Conservation (phyloP, 2,113 vertebrate genomes). For the Redunca redunca region DNA sequence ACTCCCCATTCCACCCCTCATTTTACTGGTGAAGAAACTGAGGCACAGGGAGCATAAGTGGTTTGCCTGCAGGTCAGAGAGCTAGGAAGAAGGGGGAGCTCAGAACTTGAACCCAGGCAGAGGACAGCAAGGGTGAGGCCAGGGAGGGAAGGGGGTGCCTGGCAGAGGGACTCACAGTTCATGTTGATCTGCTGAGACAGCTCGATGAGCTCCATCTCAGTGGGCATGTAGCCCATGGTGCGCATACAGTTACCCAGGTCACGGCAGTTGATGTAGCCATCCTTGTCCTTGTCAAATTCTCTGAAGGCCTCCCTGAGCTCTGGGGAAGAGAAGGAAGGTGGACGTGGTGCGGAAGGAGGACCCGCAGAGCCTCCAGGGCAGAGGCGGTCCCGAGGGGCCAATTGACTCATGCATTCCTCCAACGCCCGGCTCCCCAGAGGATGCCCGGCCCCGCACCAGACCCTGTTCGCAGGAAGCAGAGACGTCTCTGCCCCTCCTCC, state of each 20-base stretch:
- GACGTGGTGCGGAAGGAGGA: background rate
- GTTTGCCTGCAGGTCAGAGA: background rate
- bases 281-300: conserved; percentile 98
- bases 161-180: conserved; percentile 87
- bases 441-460: background rate
- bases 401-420: no score
- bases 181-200: conserved; percentile 99
- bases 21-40: background rate
- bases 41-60: background rate
- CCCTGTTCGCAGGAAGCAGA: background rate
- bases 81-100: background rate
- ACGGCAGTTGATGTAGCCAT: conserved; percentile 97
- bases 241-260: conserved; percentile 99
- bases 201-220: conserved; percentile 99
- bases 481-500: background rate
- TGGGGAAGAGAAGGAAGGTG: conserved; percentile 65
- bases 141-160: background rate
- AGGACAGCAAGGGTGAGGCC: rapidly evolving
- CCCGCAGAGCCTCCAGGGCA: background rate
- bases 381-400: background rate
- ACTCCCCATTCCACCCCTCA: background rate
- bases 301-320: conserved; percentile 96
- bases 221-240: conserved; percentile 99
- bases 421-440: background rate
- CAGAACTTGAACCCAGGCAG: background rate